Evolutionary conservation across 2,113 vertebrate genomes (phyloP).

Genomic region (Opisthocomus hoazin): DNA sequence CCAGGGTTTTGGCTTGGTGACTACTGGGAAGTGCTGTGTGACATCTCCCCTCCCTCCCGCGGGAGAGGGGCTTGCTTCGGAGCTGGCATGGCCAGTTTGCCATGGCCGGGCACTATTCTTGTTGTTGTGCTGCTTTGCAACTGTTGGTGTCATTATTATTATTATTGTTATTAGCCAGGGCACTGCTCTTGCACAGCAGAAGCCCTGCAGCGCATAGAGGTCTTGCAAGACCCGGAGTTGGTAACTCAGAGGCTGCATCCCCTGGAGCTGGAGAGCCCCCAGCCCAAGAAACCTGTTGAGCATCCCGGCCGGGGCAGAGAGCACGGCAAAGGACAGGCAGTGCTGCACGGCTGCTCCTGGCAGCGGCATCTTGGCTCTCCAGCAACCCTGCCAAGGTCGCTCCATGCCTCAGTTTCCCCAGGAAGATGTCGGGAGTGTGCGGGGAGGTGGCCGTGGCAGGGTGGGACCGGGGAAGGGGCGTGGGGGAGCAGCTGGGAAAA

Average conservation of each 20-base stretch:
- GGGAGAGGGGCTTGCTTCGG: neutral
- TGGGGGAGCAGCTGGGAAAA: neutral
- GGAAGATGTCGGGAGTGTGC: rapidly evolving
- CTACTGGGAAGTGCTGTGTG: neutral
- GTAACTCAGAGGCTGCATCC: neutral
- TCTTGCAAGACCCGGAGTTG: neutral
- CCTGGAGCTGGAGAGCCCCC: neutral
- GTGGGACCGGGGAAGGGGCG: neutral
- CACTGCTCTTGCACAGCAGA: neutral
- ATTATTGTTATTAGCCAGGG: neutral
- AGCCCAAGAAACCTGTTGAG: neutral
- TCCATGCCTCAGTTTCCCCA: neutral
- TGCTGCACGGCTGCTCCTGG: neutral
- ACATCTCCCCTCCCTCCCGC: neutral
- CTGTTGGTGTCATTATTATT: neutral
- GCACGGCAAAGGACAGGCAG: neutral
- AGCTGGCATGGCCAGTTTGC: neutral
- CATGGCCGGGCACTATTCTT: neutral
- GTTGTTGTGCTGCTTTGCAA: neutral
- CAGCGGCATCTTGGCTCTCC: rapidly evolving
- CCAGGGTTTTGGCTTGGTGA: neutral
- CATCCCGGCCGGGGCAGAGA: neutral
- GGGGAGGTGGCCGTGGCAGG: neutral
- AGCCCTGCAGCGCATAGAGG: neutral
- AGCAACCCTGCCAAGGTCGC: neutral